Conservation (phyloP, 2,888 invertebrate species). For the Ormyrus nitidulus region DNA sequence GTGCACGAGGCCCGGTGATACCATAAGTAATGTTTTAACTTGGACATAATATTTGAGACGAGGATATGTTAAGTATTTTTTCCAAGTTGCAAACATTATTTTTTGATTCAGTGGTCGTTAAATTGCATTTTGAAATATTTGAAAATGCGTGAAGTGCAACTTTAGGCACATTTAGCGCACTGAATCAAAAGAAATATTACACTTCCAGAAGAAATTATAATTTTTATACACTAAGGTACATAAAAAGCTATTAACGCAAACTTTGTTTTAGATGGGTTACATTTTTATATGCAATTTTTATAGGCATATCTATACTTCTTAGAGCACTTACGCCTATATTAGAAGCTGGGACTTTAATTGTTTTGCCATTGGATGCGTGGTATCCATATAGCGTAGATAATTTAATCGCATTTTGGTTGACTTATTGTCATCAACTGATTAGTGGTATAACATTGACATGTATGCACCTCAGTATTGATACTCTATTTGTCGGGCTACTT, state of each 20-base stretch:
- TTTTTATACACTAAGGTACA: neutral
- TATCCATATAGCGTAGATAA: conserved; percentile 31
- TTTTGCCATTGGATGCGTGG: conserved; percentile 44
- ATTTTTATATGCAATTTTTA: conserved; percentile 7
- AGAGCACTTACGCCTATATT: conserved; percentile 24
- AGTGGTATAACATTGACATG: conserved; percentile 11
- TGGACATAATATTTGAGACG: too few species aligned
- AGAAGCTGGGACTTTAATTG: conserved; percentile 13
- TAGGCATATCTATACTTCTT: conserved; percentile 1
- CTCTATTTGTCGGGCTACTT: conserved; percentile 27
- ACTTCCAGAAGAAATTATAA: neutral
- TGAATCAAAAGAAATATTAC: neutral
- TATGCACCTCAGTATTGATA: conserved; percentile 31
- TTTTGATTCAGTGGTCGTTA: too few species aligned
- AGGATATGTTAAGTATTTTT: too few species aligned
- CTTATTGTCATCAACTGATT: conserved; percentile 35
- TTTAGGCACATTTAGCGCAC: too few species aligned
- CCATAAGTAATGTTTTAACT: too few species aligned
- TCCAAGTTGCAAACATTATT: too few species aligned
- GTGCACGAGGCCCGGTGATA: too few species aligned
- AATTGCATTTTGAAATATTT: too few species aligned
- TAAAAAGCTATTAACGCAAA: too few species aligned
- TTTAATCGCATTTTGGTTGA: conserved; percentile 22
- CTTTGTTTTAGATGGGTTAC: conserved; percentile 9
- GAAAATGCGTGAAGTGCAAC: too few species aligned